phyloP scores from a whole-genome alignment of 2,888 invertebrate species.

The Ophion ventricosus region DNA sequence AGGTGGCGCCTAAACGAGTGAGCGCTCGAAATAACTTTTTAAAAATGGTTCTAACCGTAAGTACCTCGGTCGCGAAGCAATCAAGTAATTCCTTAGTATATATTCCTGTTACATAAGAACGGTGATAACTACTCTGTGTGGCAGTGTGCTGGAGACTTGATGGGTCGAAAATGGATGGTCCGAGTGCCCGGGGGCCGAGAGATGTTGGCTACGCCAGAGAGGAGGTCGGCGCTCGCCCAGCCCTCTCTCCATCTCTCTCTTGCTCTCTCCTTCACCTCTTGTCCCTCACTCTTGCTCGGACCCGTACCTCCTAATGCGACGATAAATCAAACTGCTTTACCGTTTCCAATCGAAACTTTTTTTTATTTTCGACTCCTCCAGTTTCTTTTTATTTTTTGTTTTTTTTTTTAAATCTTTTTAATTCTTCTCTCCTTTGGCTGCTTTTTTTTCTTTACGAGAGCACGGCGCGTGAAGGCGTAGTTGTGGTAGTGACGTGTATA shows the following conservation, averaged over 20 bases:
- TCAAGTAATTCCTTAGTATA: constrained; percentile 63
- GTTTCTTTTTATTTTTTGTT: constrained; percentile 43
- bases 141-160: constrained; percentile 68
- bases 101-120: constrained; percentile 70
- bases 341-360: constrained; percentile 67
- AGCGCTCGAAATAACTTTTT: constrained; percentile 42
- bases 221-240: constrained; percentile 65
- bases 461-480: constrained; percentile 49
- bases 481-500: constrained; percentile 30
- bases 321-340: constrained; percentile 71
- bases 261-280: constrained; percentile 49
- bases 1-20: constrained; percentile 15
- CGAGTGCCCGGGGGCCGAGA: constrained; percentile 68
- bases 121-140: constrained; percentile 67
- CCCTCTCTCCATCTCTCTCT: constrained; percentile 52
- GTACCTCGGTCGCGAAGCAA: constrained; percentile 48
- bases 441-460: constrained; percentile 57
- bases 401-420: constrained; percentile 40
- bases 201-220: constrained; percentile 57
- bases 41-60: constrained; percentile 56
- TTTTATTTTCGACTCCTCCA: constrained; percentile 33
- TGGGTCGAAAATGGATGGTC: constrained; percentile 70
- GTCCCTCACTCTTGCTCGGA: constrained; percentile 44
- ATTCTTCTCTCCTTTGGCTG: constrained; percentile 48
- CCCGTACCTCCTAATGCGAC: constrained; percentile 69